These are phyloP conservation scores for Chamaetylas fuelleborni DNA, from an alignment of 2,113 vertebrate genomes.

Conservation along the genomic window DNA sequence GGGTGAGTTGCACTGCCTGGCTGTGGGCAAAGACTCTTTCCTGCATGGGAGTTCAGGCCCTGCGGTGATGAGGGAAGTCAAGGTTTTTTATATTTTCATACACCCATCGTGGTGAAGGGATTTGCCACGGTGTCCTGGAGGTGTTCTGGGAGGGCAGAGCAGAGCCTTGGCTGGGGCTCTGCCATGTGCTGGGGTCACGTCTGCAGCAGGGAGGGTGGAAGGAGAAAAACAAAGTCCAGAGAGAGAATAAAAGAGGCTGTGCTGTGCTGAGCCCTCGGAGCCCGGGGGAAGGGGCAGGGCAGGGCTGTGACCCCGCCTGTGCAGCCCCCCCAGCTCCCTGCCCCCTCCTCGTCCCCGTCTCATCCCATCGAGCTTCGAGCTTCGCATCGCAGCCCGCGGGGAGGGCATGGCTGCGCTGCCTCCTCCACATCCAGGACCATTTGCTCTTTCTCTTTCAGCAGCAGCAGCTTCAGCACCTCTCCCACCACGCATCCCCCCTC, in stretches of 20 bases:
- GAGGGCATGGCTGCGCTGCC: background rate
- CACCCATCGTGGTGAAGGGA: rapidly evolving
- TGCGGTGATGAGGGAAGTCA: rapidly evolving
- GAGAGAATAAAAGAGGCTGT: background rate
- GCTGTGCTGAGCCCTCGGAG: background rate
- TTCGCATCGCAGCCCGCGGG: background rate
- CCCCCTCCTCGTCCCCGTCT: background rate
- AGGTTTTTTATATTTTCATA: rapidly evolving
- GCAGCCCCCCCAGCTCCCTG: background rate
- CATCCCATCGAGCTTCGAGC: background rate
- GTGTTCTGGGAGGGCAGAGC: background rate
- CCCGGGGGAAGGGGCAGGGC: background rate
- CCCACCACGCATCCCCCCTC: slow-evolving; percentile 83
- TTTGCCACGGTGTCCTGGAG: background rate
- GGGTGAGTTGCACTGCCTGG: slow-evolving; percentile 78
- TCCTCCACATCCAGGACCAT: background rate
- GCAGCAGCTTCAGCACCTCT: slow-evolving; percentile 95
- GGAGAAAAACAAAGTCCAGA: background rate
- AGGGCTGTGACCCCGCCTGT: rapidly evolving
- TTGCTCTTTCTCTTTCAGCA: slow-evolving; percentile 79
- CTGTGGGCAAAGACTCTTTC: rapidly evolving
- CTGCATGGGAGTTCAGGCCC: rapidly evolving
- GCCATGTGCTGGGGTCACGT: rapidly evolving
- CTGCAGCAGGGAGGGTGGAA: rapidly evolving
- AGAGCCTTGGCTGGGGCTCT: background rate